These are phyloP conservation scores for Crossaster papposus DNA, from an alignment of 53 echinoderm and acorn worm genomes.

Conservation along the genomic window DNA sequence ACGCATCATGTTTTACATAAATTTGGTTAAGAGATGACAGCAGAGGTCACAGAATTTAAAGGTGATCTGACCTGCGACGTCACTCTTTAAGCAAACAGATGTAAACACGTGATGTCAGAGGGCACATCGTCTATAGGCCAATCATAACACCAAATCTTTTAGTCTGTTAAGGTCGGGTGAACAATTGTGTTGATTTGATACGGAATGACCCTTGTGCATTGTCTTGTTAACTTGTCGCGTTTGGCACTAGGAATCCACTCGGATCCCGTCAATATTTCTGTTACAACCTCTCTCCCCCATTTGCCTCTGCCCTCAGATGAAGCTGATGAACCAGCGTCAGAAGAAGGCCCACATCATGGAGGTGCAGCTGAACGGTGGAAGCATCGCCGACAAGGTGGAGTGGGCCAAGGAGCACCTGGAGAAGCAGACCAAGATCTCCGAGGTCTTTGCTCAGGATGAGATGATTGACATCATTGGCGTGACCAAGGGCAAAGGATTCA, in stretches of 20 bases:
- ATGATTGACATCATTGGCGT: slow-evolving; percentile 96
- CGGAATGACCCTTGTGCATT: no score
- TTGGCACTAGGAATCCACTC: neutral
- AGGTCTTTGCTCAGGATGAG: slow-evolving; percentile 92
- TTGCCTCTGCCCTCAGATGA: slow-evolving; percentile 68
- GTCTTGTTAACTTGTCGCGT: no score
- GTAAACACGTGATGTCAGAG: no score
- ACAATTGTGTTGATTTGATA: no score
- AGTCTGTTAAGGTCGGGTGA: no score
- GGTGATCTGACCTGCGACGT: no score
- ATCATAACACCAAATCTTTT: no score
- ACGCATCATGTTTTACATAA: no score
- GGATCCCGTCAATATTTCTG: neutral
- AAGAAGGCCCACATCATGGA: slow-evolving; percentile 99
- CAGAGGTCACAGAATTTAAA: no score
- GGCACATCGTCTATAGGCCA: no score
- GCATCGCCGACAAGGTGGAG: slow-evolving; percentile 90
- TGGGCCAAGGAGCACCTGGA: slow-evolving; percentile 94
- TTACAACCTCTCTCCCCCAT: neutral
- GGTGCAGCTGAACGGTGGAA: slow-evolving; percentile 96
- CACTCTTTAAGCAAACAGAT: no score
- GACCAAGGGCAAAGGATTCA: slow-evolving; percentile 98
- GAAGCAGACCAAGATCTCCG: slow-evolving; percentile 71
- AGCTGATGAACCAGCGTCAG: slow-evolving; percentile 95
- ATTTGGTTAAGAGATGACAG: no score